These are phyloP conservation scores for Sicus ferrugineus DNA, from an alignment of 2,888 invertebrate species.

Conservation along the genomic window DNA sequence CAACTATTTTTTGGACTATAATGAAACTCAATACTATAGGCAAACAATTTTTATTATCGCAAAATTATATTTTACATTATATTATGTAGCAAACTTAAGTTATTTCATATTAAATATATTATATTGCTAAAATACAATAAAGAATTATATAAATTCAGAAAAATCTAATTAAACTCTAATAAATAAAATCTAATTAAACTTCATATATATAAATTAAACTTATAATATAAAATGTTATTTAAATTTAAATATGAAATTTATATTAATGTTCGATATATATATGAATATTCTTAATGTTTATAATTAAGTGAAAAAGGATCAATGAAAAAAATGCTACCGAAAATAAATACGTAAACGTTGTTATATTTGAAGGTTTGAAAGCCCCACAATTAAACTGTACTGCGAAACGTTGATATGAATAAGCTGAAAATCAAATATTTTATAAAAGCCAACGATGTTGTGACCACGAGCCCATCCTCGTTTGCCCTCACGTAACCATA, in stretches of 20 bases:
- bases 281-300: not conserved
- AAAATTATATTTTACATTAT: not conserved
- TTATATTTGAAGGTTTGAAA: not conserved
- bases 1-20: too few species aligned
- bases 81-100: not conserved
- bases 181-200: not conserved
- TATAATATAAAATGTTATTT: not conserved
- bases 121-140: too few species aligned
- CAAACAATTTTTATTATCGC: too few species aligned
- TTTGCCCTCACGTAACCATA: constrained; percentile 40
- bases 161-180: not conserved
- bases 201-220: not conserved
- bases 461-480: constrained; percentile 52
- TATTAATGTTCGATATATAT: not conserved
- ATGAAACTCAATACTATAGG: too few species aligned
- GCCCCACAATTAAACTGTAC: not conserved
- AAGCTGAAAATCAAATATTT: constrained; percentile 55
- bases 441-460: constrained; percentile 54
- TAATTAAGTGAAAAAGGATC: not conserved
- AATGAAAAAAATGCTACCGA: too few species aligned
- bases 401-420: not conserved
- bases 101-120: too few species aligned
- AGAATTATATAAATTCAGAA: too few species aligned
- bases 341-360: not conserved
- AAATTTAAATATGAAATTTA: too few species aligned